Evolutionary conservation across 2,888 invertebrate species (phyloP), one percentile per base, ranked within the genome.

Genomic region (Spilarctia lutea): DNA sequence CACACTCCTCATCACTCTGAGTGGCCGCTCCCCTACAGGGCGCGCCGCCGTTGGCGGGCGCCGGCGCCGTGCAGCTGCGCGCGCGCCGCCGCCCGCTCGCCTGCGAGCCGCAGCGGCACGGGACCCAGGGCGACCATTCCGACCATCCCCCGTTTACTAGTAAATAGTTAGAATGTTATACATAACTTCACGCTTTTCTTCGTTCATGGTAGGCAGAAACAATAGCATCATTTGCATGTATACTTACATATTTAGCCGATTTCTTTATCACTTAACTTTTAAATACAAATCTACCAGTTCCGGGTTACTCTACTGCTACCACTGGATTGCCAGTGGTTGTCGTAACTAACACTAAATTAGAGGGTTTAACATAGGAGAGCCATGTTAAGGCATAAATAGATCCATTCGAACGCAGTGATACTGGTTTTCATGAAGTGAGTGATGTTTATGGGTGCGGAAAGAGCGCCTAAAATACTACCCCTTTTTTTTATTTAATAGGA

Each of bases 81-180:
- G 97, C 97, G 80, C 99, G 96, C 88, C 98, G 97, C 88, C 98
- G 97, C 11, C 97, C 97, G 75, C 98, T 97, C 68, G 97, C 97
- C 78, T 96, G 93, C 2, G 96, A 93, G 3, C 97, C 97, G 93
- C 99, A 99, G 72, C 97, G 96, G 91, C 99, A 99, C 68, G 98
- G 97, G 45, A 97, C 96, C 99, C 99, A 99, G 4, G 97, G 95
- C 8, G 98, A 97, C 99, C 99, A 99, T 68, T 97, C 96, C 39
- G 98, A 98, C 99, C 99, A 99, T 75, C 98, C 99, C 27, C 99
- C 99, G 92, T 99, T 98, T 68, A 99, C 99, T 99, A 56, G 30
- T 7, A 4, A 60, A 72, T 60, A 94, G 6, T n/a, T 18, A 24
- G 20, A 3, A 27, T 27, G 11, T 24, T 10, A 56, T n/a, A 56